Evolutionary conservation across 1,140 invertebrate species (phyloP).

Genomic region (Littorina saxatilis): DNA sequence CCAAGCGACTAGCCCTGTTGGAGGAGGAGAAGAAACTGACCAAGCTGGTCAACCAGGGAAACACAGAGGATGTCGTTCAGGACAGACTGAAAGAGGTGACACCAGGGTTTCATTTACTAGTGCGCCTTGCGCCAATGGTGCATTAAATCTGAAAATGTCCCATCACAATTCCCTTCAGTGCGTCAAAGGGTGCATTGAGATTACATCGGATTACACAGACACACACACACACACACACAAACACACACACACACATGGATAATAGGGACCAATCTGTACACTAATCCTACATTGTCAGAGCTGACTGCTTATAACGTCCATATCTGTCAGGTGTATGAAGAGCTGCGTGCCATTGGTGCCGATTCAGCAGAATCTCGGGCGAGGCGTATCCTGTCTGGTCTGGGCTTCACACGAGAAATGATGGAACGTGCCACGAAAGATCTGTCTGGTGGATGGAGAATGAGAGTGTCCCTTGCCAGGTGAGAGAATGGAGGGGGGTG

Average conservation of each 20-base stretch:
- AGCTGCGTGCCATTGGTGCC: conserved; percentile 96
- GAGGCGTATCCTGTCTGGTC: conserved; percentile 95
- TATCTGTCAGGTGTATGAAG: conserved; percentile 88
- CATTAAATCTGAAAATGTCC: too few species aligned
- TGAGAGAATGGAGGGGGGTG: conserved; percentile 31
- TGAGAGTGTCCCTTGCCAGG: conserved; percentile 95
- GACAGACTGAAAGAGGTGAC: conserved; percentile 89
- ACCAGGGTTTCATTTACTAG: too few species aligned
- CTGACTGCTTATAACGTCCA: too few species aligned
- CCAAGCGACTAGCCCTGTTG: conserved; percentile 88
- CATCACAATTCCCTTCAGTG: too few species aligned
- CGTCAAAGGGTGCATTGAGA: too few species aligned
- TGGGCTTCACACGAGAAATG: conserved; percentile 96
- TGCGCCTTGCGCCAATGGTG: too few species aligned
- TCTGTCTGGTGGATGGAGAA: conserved; percentile 99
- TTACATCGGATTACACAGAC: too few species aligned
- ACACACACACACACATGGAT: too few species aligned
- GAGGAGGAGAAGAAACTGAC: conserved; percentile 89
- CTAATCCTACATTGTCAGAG: too few species aligned
- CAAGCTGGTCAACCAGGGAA: conserved; percentile 77
- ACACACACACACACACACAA: too few species aligned
- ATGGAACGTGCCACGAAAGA: conserved; percentile 95
- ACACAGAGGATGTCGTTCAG: conserved; percentile 82
- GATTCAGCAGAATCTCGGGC: conserved; percentile 98
- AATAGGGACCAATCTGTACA: too few species aligned